Percentiles rank a stretch among this genome's conserved stretches.
Conservation (phyloP, 2,113 vertebrate species). For the Pteropus alecto region DNA sequence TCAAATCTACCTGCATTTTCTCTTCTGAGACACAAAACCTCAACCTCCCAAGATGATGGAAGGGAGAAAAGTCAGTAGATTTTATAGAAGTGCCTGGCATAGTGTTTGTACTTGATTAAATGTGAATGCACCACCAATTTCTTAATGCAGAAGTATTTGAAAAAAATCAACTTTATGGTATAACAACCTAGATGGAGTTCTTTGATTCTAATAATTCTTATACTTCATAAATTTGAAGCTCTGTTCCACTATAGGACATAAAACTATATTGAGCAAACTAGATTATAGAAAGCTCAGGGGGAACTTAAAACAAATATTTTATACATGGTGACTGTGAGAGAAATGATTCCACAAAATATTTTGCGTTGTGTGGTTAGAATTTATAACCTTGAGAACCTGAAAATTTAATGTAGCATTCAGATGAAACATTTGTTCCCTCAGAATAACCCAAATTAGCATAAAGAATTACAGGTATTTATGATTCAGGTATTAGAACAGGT, state of each 20-base stretch:
- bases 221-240: neutral
- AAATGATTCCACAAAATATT: neutral
- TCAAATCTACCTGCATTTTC: neutral
- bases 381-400: neutral
- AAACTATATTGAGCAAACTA: neutral
- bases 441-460: neutral
- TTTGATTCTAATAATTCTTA: slow-evolving; percentile 25
- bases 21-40: neutral
- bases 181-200: neutral
- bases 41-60: neutral
- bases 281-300: neutral
- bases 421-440: neutral
- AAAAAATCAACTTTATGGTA: neutral
- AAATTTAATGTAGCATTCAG: neutral
- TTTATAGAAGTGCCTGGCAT: neutral
- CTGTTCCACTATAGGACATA: neutral
- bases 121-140: neutral
- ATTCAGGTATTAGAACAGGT: neutral
- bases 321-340: neutral
- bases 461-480: neutral
- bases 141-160: neutral
- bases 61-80: neutral
- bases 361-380: neutral
- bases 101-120: neutral
- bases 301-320: neutral